phyloP scores from a whole-genome alignment of 2,113 vertebrate species.

The Dinomys branickii region DNA sequence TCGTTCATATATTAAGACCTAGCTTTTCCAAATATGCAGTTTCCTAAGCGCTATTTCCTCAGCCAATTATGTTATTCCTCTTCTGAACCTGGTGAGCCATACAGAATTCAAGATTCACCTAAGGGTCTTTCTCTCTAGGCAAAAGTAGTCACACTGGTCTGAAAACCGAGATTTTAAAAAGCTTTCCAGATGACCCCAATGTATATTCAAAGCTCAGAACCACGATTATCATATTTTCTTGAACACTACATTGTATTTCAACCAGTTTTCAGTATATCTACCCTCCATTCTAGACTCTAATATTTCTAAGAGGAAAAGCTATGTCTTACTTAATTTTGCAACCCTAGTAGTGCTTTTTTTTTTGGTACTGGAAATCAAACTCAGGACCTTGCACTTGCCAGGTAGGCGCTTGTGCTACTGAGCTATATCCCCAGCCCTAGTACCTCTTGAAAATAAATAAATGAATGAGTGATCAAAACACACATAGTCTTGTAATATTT shows the following conservation, averaged over 20 bases:
- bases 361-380: too few species aligned
- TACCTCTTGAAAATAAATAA: constrained; percentile 15
- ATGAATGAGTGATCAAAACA: constrained; percentile 29
- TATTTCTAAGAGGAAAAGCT: not conserved
- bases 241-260: constrained; percentile 18
- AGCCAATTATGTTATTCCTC: not conserved
- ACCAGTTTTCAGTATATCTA: constrained; percentile 6
- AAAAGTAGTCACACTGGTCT: not conserved
- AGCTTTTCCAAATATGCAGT: constrained; percentile 35
- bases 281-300: not conserved
- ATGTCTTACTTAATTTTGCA: constrained; percentile 45
- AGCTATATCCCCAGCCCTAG: too few species aligned
- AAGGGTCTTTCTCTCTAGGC: constrained; percentile 32
- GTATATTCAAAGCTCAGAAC: not conserved
- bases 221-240: not conserved
- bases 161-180: constrained; percentile 9
- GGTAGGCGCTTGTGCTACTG: too few species aligned
- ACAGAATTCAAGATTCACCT: constrained; percentile 50
- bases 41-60: constrained; percentile 42
- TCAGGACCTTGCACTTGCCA: too few species aligned
- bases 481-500: constrained; percentile 37
- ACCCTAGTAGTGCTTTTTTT: not conserved
- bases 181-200: not conserved
- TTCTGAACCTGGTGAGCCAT: constrained; percentile 37
- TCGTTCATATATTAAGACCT: not conserved